Conservation (phyloP, 2,888 invertebrate genomes). For the Cheilosia urbana region DNA sequence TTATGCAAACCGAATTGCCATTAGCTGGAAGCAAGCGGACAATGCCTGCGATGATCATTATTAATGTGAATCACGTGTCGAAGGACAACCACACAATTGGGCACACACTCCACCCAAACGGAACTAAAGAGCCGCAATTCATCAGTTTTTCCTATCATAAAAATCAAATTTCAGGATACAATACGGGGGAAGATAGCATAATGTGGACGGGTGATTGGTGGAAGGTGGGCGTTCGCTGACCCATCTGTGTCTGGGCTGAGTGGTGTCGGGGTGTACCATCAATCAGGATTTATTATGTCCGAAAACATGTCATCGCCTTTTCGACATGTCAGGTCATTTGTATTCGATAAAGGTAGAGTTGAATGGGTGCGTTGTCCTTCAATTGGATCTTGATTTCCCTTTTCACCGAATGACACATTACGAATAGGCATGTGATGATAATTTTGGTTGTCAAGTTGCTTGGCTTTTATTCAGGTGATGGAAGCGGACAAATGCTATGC, state of each 20-base stretch:
- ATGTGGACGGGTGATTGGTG: background rate
- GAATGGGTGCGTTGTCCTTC: conserved; percentile 7
- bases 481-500: background rate
- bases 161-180: conserved; percentile 64
- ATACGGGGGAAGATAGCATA: conserved; percentile 23
- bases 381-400: conserved; percentile 14
- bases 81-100: background rate
- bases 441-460: conserved; percentile 9
- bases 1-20: conserved; percentile 49
- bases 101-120: background rate
- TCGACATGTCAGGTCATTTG: conserved; percentile 59
- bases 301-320: conserved; percentile 66
- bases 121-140: conserved; percentile 60
- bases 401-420: conserved; percentile 18
- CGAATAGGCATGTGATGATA: conserved; percentile 23
- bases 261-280: conserved; percentile 41
- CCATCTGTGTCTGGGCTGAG: background rate
- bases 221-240: background rate
- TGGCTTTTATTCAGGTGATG: conserved; percentile 21
- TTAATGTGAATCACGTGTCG: conserved; percentile 21
- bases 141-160: conserved; percentile 69
- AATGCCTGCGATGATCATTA: conserved; percentile 14
- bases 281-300: conserved; percentile 71
- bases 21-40: conserved; percentile 33
- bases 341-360: conserved; percentile 42